Percentiles rank a stretch among this genome's conserved stretches.
Evolutionary conservation across 2,797 vertebrate genomes (phyloP).

Genomic region (Sebastes taczanowskii): DNA sequence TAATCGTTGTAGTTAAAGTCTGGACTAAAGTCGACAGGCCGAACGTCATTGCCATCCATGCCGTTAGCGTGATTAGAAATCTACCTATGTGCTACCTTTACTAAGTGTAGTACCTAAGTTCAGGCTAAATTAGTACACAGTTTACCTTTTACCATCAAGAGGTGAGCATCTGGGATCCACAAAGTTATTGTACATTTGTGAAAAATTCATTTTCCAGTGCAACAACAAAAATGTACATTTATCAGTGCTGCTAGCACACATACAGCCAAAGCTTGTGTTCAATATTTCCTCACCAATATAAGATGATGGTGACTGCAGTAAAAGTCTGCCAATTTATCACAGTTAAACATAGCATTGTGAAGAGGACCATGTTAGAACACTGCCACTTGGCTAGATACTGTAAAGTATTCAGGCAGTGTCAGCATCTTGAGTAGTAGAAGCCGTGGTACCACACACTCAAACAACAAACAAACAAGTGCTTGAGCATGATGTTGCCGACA

Average conservation of each 20-base stretch:
- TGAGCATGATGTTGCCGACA: not conserved
- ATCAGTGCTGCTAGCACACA: not conserved
- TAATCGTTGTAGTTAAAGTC: too few relatives aligned
- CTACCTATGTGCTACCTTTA: not conserved
- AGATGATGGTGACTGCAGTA: not conserved
- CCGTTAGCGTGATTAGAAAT: not conserved
- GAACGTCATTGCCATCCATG: not conserved
- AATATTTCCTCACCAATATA: not conserved
- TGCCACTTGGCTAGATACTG: not conserved
- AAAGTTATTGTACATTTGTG: not conserved
- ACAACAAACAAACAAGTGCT: not conserved
- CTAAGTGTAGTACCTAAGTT: not conserved
- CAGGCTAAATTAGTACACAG: not conserved
- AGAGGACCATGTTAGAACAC: not conserved
- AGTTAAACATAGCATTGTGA: not conserved
- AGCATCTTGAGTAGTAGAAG: not conserved
- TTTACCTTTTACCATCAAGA: not conserved
- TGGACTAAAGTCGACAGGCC: not conserved
- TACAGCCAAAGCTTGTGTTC: not conserved
- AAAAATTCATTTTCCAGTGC: not conserved
- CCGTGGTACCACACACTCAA: not conserved
- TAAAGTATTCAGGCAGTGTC: not conserved
- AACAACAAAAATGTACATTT: not conserved
- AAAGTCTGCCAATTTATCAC: not conserved
- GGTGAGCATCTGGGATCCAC: not conserved